Percentiles rank a stretch among this genome's conserved stretches.
Conservation (phyloP, 2,113 vertebrate species). For the Progne subis region DNA sequence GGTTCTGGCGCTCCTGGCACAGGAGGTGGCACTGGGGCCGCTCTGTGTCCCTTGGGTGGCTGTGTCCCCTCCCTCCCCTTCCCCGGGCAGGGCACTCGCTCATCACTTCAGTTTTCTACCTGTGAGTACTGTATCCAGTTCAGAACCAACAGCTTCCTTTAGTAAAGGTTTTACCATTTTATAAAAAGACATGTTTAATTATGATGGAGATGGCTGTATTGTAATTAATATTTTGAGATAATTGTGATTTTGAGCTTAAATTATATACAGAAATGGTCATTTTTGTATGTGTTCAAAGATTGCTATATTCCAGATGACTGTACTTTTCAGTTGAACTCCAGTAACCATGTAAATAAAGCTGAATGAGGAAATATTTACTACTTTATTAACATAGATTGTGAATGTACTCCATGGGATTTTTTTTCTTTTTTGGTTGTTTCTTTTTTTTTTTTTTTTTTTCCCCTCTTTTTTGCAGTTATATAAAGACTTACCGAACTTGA, state of each 20-base stretch:
- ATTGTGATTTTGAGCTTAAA: slow-evolving; percentile 98
- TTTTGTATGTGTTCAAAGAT: slow-evolving; percentile 96
- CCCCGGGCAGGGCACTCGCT: slow-evolving; percentile 32
- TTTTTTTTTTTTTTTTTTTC: no score
- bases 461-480: slow-evolving; percentile 88
- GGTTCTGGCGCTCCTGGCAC: slow-evolving; percentile 30
- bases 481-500: slow-evolving; percentile 87
- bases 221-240: slow-evolving; percentile 98
- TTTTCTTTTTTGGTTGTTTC: no score
- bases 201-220: slow-evolving; percentile 89
- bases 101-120: slow-evolving; percentile 76
- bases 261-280: slow-evolving; percentile 91
- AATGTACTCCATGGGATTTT: slow-evolving; percentile 87
- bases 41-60: background rate
- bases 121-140: slow-evolving; percentile 75
- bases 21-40: slow-evolving; percentile 1
- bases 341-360: slow-evolving; percentile 94
- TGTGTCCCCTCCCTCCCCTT: background rate
- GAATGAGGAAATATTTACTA: slow-evolving; percentile 90
- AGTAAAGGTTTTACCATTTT: slow-evolving; percentile 81
- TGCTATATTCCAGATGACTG: slow-evolving; percentile 81
- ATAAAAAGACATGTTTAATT: slow-evolving; percentile 80
- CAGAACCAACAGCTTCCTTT: slow-evolving; percentile 78
- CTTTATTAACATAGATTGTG: slow-evolving; percentile 95
- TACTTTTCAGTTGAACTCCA: slow-evolving; percentile 84